Base-by-base conservation (phyloP, 35 echinoderm and acorn worm species). In the Ophioderma brevispina region DNA sequence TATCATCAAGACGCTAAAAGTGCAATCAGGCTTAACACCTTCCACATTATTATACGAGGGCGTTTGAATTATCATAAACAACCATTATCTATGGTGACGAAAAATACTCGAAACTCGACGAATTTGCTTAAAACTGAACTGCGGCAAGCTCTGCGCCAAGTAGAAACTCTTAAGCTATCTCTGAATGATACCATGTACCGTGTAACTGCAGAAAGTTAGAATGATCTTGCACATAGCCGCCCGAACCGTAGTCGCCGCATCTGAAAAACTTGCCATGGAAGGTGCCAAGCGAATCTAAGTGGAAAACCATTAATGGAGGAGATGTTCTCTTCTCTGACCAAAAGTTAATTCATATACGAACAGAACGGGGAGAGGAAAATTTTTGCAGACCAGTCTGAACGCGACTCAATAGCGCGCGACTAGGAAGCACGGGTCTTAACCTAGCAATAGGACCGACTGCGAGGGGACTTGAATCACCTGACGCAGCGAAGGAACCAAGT, bases 11-110 rank as follows among this genome's bases (percentile, higher is more conserved):
- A 31, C 36, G 52, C 11, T 84, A 0, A 23, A 13, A 23, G 15
- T 91, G 89, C 14, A 91, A 64, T 76, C 35, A 37, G 37, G 80
- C 32, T 90, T 90, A 23, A 33, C 46, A 37, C 42, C 82, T 79
- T 49, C 1, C 38, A 10, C 52, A 28, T 82, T 11, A 90, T 56
- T n/a, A 90, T 90, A 1, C 49, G 33, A 3, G 78, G 80, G 36
- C 88, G 37, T 41, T 82, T 56, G 43, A 0, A 50, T 90, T 90
- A 28, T 90, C 88, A 14, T 41, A 36, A 6, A n/a, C n/a, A 90
- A 82, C 78, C 79, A 90, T 35, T 83, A 90, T 28, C 28, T 90
- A 6, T 90, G 42, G 41, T 81, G 81, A 49, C 64, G 35, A 55
- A 36, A 38, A n/a, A n/a, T n/a, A n/a, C n/a, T n/a, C n/a, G n/a